Evolutionary conservation across 2,888 invertebrate species (phyloP).

Genomic region (Xylota sylvarum): DNA sequence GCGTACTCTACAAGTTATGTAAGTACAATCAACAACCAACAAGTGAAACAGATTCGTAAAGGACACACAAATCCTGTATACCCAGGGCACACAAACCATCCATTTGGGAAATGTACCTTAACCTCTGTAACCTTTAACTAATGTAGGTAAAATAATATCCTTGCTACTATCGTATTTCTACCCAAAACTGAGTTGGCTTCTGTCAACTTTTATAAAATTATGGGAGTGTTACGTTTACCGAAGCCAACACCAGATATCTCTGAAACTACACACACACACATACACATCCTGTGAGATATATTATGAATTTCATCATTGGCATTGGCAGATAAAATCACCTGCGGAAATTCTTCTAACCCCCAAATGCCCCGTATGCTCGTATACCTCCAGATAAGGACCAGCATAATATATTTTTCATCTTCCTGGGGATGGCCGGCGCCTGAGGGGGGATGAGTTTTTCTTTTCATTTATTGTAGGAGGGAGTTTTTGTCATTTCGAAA

Average conservation of each 20-base stretch:
- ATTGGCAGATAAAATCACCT: conserved; percentile 31
- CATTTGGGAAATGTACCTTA: conserved; percentile 8
- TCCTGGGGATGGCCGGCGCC: not conserved
- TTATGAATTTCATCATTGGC: conserved; percentile 11
- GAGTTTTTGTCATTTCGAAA: conserved; percentile 35
- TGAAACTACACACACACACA: conserved; percentile 6
- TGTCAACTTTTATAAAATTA: not conserved
- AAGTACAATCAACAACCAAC: conserved; percentile 3
- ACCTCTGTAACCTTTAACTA: conserved; percentile 8
- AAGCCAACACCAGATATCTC: not conserved
- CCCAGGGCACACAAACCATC: not conserved
- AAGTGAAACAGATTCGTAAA: not conserved
- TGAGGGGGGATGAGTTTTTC: not conserved
- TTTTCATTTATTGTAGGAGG: conserved; percentile 4
- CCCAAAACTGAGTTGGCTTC: not conserved
- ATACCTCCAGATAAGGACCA: not conserved
- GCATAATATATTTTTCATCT: conserved; percentile 2
- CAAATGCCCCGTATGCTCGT: not conserved
- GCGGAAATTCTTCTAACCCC: not conserved
- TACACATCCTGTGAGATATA: not conserved
- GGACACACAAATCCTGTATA: not conserved
- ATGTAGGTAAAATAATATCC: conserved; percentile 25
- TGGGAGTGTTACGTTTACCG: not conserved
- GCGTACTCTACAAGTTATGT: too few species aligned
- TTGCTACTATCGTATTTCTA: conserved; percentile 14